Percentiles rank a stretch among this genome's conserved stretches.
These are phyloP conservation scores for Macrobrachium nipponense DNA, from an alignment of 1,140 invertebrate species.

Conservation along the genomic window DNA sequence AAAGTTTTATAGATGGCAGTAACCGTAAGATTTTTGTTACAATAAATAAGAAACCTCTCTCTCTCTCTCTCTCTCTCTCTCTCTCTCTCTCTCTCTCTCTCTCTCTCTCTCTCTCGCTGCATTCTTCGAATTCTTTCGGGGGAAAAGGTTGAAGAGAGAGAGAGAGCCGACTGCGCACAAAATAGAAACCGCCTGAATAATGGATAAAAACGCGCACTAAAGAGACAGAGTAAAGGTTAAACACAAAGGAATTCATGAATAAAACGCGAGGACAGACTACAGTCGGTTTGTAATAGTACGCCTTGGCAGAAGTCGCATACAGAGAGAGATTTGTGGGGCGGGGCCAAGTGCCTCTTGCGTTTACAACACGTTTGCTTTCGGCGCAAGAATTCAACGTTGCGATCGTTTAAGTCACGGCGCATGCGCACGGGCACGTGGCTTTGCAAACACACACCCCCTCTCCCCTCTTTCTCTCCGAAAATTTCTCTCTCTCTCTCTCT, in stretches of 20 bases:
- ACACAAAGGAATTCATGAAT: neutral
- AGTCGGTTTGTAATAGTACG: no score
- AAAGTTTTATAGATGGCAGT: neutral
- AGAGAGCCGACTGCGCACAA: neutral
- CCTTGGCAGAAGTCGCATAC: no score
- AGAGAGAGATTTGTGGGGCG: no score
- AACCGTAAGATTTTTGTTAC: neutral
- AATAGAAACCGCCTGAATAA: no score
- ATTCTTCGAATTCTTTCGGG: neutral
- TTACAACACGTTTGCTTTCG: no score
- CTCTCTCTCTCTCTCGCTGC: neutral
- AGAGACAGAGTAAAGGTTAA: neutral
- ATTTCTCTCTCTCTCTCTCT: constrained; percentile 10
- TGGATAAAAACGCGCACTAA: no score
- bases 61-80: neutral
- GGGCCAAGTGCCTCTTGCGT: no score
- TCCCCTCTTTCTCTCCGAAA: neutral
- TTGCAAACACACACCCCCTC: no score
- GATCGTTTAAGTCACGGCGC: no score
- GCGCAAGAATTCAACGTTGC: no score
- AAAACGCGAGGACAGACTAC: no score
- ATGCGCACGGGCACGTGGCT: no score
- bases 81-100: neutral
- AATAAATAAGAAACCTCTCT: neutral
- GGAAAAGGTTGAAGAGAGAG: neutral